Evolutionary conservation across 2,888 invertebrate species (phyloP).

Genomic region (Pandemis heparana): DNA sequence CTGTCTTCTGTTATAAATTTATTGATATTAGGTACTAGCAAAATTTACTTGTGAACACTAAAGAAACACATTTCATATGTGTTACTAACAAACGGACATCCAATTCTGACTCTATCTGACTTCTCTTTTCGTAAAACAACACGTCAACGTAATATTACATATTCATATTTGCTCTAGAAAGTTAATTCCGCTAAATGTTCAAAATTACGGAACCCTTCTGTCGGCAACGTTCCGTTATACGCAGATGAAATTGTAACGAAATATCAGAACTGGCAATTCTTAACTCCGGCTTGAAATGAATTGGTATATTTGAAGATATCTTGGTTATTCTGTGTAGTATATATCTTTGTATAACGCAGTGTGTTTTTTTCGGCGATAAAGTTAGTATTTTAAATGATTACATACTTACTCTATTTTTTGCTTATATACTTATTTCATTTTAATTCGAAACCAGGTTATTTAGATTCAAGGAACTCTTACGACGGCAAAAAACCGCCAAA

Average conservation of each 20-base stretch:
- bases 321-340: not conserved
- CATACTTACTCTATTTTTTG: not conserved
- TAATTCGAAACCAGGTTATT: not conserved
- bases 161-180: conserved; percentile 20
- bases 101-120: too few species aligned
- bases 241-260: conserved; percentile 40
- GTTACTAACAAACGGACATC: too few species aligned
- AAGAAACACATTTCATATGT: too few species aligned
- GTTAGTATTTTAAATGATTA: not conserved
- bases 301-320: conserved; percentile 33
- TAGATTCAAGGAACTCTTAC: not conserved
- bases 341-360: not conserved
- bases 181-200: conserved; percentile 28
- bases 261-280: conserved; percentile 41
- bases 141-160: not conserved
- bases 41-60: too few species aligned
- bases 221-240: conserved; percentile 28
- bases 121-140: not conserved
- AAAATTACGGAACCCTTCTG: conserved; percentile 37
- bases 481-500: conserved; percentile 22
- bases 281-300: conserved; percentile 34
- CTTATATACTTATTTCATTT: not conserved
- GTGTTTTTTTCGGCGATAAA: not conserved
- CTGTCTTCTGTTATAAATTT: too few species aligned
- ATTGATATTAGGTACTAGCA: too few species aligned